Base-by-base conservation (phyloP, 2,113 vertebrate genomes). In the Hypanus sabinus region DNA sequence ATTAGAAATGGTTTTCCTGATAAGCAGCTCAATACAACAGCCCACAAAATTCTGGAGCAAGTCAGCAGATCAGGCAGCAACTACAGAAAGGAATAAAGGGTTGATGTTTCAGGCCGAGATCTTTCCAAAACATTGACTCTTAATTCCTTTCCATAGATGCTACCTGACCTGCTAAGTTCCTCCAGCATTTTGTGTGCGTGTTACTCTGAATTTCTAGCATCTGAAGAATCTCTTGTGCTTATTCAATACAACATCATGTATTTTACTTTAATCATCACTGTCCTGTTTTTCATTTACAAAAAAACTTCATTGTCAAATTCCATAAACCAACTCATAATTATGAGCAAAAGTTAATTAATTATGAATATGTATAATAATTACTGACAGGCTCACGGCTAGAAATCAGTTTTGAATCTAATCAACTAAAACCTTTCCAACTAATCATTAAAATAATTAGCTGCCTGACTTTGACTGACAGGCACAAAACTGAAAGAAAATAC, bases 381-480 rank as follows among this genome's bases (percentile, higher is more conserved):
- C 30, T 90, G 85, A 60, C 57, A 90, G 85, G 60, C 60, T 90
- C 14, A 65, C 24, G 81, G 85, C 60, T 90, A n/a, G n/a, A 90
- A 90, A 90, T 90, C 85, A 90, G 60, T 90, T 33, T 90, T n/a
- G 16, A 90, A 90, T 90, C 60, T 68, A 90, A 90, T 90, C 85
- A 90, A 65, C 85, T 65, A 65, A 90, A 33, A 33, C 30, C 85
- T 90, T 62, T 90, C 60, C 30, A 90, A 90, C 60, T 90, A 65
- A 90, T 90, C 85, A 90, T 90, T 90, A 65, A 90, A 90, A 90
- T 90, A 90, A 90, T 90, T 90, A 90, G 85, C 30, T 90, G 30
- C 60, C n/a, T 65, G 85, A 90, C 85, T 90, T 90, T 90, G 85
- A 90, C 16, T 7, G 85, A 36, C 60, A 90, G 30, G 30, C 60